Conservation (phyloP, 2,797 vertebrate species). For the Leptatherina wallacei region DNA sequence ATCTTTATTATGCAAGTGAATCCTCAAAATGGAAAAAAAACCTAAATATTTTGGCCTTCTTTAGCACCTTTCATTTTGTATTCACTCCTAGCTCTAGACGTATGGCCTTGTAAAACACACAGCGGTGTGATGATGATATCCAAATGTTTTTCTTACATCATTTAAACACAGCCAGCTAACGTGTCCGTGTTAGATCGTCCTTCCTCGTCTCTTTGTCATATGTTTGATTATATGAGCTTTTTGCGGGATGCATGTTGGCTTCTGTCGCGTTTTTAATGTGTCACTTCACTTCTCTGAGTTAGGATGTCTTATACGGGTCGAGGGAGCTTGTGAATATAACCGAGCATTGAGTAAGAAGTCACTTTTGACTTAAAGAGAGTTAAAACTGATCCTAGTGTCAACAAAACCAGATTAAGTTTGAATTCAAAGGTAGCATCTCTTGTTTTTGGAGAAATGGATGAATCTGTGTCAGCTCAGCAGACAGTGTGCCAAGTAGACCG, state of each 20-base stretch:
- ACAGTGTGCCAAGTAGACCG: constrained; percentile 43
- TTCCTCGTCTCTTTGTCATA: constrained; percentile 1
- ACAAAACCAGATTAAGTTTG: constrained; percentile 22
- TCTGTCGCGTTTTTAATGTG: constrained; percentile 17
- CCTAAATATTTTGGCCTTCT: constrained; percentile 43
- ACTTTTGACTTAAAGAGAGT: constrained; percentile 31
- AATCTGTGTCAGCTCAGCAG: constrained; percentile 36
- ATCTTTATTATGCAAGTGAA: constrained; percentile 66
- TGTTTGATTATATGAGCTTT: constrained; percentile 12
- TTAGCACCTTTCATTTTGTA: constrained; percentile 57
- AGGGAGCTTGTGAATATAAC: constrained; percentile 34
- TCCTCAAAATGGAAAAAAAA: constrained; percentile 42
- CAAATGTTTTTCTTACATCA: constrained; percentile 45
- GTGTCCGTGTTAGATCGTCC: constrained; percentile 1
- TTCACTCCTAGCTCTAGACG: constrained; percentile 43
- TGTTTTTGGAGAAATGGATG: constrained; percentile 14
- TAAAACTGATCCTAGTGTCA: constrained; percentile 33
- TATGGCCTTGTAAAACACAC: constrained; percentile 63
- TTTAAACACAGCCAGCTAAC: constrained; percentile 33
- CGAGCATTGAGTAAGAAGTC: constrained; percentile 8
- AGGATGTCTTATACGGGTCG: constrained; percentile 25
- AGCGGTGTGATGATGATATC: constrained; percentile 39
- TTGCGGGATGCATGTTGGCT: constrained; percentile 17
- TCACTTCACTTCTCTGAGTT: constrained; percentile 21
- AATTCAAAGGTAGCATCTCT: constrained; percentile 29